phyloP scores from a whole-genome alignment of 2,888 invertebrate species.

The Diplolepis rosae region DNA sequence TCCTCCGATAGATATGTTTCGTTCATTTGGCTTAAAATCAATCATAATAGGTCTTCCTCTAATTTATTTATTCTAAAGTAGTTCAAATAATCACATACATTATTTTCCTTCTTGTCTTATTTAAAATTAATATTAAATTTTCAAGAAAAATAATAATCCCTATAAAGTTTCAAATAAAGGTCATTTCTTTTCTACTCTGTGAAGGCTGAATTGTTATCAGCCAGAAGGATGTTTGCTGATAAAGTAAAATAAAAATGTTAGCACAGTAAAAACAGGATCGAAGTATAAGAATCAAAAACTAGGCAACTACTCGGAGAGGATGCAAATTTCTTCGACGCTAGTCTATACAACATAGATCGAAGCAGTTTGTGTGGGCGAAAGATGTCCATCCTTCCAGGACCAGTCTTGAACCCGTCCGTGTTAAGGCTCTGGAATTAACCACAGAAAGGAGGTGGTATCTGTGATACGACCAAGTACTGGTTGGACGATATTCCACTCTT shows the following conservation, averaged over 20 bases:
- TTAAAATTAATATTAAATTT: too few species aligned
- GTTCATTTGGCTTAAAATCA: background rate
- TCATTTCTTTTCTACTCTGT: too few species aligned
- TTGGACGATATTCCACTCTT: conserved; percentile 25
- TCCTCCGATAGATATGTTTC: too few species aligned
- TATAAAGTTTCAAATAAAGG: too few species aligned
- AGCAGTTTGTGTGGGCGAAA: conserved; percentile 61
- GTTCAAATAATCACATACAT: too few species aligned
- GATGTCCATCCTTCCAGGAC: conserved; percentile 62
- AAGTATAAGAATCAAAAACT: conserved; percentile 22
- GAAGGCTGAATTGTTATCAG: conserved; percentile 1
- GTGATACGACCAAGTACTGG: conserved; percentile 15
- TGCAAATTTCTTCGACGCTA: conserved; percentile 61
- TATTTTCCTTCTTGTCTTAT: too few species aligned
- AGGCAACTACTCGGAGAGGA: conserved; percentile 49
- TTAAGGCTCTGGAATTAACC: conserved; percentile 2
- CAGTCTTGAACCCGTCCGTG: conserved; percentile 45
- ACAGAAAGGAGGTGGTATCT: conserved; percentile 24
- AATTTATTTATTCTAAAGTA: too few species aligned
- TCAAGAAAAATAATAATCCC: too few species aligned
- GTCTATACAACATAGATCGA: conserved; percentile 48
- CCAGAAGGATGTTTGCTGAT: conserved; percentile 22
- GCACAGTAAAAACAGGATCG: conserved; percentile 16
- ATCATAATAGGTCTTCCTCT: too few species aligned
- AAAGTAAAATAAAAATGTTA: background rate